Percentiles rank a stretch among this genome's conserved stretches.
These are phyloP conservation scores for Phenganax stokvisi DNA, from an alignment of 92 coral and sea anemone species.

Conservation along the genomic window DNA sequence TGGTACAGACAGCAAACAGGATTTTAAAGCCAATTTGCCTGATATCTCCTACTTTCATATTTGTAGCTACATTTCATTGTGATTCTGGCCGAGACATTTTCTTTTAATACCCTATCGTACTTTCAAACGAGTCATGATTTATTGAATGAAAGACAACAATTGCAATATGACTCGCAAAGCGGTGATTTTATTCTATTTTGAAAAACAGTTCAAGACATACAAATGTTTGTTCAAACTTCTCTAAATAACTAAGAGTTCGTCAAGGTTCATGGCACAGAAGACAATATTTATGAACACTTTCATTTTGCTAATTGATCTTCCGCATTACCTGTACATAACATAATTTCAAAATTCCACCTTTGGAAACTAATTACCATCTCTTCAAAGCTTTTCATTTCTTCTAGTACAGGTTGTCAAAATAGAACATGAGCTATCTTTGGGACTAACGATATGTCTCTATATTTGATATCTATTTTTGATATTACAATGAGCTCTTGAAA, in stretches of 20 bases:
- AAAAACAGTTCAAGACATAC: background rate
- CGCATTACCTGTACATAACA: no score
- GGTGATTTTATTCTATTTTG: no score
- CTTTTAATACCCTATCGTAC: no score
- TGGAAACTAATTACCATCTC: background rate
- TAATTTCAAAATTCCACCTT: background rate
- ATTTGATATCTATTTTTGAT: slow-evolving; percentile 6
- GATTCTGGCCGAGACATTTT: no score
- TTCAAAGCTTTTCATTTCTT: background rate
- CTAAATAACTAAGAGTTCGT: background rate
- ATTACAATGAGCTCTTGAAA: slow-evolving; percentile 5
- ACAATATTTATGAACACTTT: background rate
- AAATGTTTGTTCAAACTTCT: background rate
- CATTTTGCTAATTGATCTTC: background rate
- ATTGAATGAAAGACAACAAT: no score
- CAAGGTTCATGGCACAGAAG: slow-evolving; percentile 12
- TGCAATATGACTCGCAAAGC: no score
- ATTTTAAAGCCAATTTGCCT: no score
- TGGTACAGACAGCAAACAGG: no score
- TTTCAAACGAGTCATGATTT: no score
- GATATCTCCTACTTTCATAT: no score
- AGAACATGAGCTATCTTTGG: background rate
- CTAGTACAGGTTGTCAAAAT: background rate
- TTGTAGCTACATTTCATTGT: no score
- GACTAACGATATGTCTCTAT: background rate